These are phyloP conservation scores for Hesperia comma DNA, from an alignment of 2,888 invertebrate species.

Conservation along the genomic window DNA sequence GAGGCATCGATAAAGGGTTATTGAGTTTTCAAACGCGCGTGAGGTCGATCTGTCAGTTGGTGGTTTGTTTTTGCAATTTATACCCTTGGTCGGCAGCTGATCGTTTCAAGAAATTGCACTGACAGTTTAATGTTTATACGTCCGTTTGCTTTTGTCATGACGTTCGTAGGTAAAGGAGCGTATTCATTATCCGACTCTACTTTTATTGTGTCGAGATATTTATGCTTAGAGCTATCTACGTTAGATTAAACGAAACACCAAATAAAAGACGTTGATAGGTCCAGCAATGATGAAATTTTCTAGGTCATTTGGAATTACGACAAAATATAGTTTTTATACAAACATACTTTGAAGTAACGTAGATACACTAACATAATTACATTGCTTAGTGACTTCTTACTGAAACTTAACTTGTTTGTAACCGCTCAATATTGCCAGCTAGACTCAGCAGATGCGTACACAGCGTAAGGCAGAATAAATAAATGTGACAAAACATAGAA, in stretches of 20 bases:
- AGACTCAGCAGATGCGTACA: neutral
- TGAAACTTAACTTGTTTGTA: too few relatives aligned
- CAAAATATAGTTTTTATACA: too few relatives aligned
- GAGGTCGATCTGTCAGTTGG: conserved; percentile 34
- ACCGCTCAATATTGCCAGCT: too few relatives aligned
- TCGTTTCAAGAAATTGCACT: conserved; percentile 30
- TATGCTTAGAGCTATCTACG: neutral
- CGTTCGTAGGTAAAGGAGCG: conserved; percentile 11
- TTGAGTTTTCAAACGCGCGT: conserved; percentile 38
- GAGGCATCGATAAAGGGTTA: conserved; percentile 35
- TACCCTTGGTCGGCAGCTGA: conserved; percentile 28
- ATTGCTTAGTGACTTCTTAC: too few relatives aligned
- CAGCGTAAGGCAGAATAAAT: conserved; percentile 10
- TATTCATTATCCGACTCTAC: neutral
- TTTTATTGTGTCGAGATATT: neutral
- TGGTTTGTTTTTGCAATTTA: conserved; percentile 37
- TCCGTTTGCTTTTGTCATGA: conserved; percentile 34
- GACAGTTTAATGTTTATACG: conserved; percentile 35
- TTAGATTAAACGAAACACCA: neutral
- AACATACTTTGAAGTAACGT: too few relatives aligned
- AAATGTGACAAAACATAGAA: conserved; percentile 11
- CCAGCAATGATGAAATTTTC: too few relatives aligned
- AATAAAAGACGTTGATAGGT: too few relatives aligned
- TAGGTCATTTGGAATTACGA: too few relatives aligned
- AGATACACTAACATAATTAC: too few relatives aligned